Conservation (phyloP, 2,888 invertebrate genomes). For the Apamea anceps region DNA sequence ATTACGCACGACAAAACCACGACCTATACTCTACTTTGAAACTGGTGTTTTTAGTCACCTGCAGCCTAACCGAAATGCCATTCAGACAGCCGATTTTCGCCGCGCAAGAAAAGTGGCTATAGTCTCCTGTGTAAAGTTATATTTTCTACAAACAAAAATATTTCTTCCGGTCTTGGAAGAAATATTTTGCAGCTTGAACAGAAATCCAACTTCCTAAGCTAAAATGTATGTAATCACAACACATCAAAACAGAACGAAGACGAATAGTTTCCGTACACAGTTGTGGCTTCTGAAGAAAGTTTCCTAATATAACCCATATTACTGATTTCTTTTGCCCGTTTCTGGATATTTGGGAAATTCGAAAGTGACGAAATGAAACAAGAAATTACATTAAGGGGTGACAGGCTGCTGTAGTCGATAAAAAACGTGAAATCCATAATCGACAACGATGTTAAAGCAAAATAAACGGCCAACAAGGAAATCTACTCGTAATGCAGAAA, state of each 20-base stretch:
- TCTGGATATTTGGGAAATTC: slow-evolving; percentile 52
- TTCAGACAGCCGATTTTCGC: no score
- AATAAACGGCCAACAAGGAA: neutral
- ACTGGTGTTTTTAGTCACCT: no score
- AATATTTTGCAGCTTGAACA: neutral
- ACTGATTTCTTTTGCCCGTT: slow-evolving; percentile 69
- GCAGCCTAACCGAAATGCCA: no score
- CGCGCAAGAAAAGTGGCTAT: neutral
- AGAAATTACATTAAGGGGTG: slow-evolving; percentile 28
- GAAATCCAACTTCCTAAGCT: neutral
- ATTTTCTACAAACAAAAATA: neutral
- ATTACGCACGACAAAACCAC: no score
- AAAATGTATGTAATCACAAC: slow-evolving; percentile 14
- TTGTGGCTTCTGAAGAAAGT: slow-evolving; percentile 60
- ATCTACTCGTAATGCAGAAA: neutral
- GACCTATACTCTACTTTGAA: no score
- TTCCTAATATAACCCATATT: slow-evolving; percentile 70
- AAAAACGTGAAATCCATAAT: neutral
- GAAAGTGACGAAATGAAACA: slow-evolving; percentile 28
- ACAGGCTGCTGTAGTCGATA: neutral
- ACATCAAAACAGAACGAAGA: slow-evolving; percentile 32
- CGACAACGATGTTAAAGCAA: neutral
- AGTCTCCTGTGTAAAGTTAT: neutral
- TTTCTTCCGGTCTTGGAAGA: neutral
- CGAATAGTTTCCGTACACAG: slow-evolving; percentile 32